Evolutionary conservation across 1,140 invertebrate species (phyloP).

Genomic region (Hyles euphorbiae): DNA sequence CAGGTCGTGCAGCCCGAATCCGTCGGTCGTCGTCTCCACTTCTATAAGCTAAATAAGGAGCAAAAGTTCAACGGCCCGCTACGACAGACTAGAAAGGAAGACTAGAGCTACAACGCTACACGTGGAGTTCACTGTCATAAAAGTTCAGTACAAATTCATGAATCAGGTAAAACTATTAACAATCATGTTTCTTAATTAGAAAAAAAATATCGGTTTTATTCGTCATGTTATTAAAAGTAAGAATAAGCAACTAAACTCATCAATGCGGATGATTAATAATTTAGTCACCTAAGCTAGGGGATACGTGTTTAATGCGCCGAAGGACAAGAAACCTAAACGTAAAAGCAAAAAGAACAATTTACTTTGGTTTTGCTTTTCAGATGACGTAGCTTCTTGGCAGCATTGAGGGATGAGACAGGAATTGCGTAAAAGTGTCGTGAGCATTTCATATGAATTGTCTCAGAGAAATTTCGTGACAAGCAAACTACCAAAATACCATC

Average conservation of each 20-base stretch:
- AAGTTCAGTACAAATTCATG: too few species aligned
- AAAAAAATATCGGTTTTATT: too few species aligned
- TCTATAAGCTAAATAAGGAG: conserved; percentile 74
- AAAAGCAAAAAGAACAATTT: conserved; percentile 36
- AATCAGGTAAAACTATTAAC: too few species aligned
- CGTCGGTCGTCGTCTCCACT: conserved; percentile 62
- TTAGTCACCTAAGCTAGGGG: too few species aligned
- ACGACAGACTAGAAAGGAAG: conserved; percentile 48
- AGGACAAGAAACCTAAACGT: conserved; percentile 25
- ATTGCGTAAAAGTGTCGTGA: conserved; percentile 67
- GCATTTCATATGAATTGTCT: conserved; percentile 49
- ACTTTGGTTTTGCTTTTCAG: conserved; percentile 24
- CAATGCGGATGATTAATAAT: too few species aligned
- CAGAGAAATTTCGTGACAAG: conserved; percentile 46
- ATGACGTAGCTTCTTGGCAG: conserved; percentile 59
- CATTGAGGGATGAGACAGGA: conserved; percentile 48
- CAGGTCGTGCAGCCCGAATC: conserved; percentile 37
- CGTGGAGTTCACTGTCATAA: too few species aligned
- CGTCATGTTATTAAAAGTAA: too few species aligned
- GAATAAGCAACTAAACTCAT: too few species aligned
- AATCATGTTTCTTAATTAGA: too few species aligned
- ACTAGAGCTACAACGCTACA: conserved; percentile 14
- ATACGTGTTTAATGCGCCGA: too few species aligned
- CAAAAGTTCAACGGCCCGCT: conserved; percentile 67
- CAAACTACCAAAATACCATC: conserved; percentile 59